Base-by-base conservation (phyloP, 2,888 invertebrate genomes). In the Apoderus coryli region DNA sequence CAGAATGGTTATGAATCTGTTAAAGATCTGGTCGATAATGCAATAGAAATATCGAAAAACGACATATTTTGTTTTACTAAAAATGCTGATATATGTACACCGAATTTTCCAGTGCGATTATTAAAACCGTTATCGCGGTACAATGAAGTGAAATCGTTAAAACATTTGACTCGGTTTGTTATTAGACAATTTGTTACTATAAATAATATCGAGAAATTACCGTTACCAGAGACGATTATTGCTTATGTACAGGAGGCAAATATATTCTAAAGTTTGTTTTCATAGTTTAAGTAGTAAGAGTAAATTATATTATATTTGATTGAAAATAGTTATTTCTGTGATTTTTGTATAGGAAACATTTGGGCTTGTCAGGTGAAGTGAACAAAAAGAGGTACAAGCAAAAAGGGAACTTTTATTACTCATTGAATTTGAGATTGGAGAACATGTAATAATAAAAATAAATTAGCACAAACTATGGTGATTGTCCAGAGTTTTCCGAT, bases 41-140 rank as follows among this genome's bases (percentile, higher is more conserved):
- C 78, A n/a, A 67, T 81, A 61, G 64, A 64, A 42, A 69, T 69
- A 40, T 79, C 79, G 29, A 69, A 72, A 43, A 68, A 70, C 26
- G 70, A 74, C 23, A 71, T 78, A 27, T 74, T 76, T 47, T 79
- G 78, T 53, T 80, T 76, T 49, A 76, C 77, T 1, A 64, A 71
- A 42, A 71, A 72, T 13, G 61, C 69, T 33, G 67, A 69, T 38
- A 72, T 72, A 22, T 65, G 72, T 43, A 65, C 70, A 40, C 76
- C 76, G 7, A 71, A 74, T 34, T 76, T 74, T 56, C 77, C 79
- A 4, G 79, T 82, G 13, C 64, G 78, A 35, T 58, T 82, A 15
- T 74, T 73, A 13, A 72, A 73, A 49, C 81, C 81, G 4, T 64
- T 82, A 15, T 80, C 79, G 31, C 64, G 81, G 32, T 79, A 79